Base-by-base conservation (phyloP, 2,797 vertebrate species). In the Dromococcyx pavoninus region DNA sequence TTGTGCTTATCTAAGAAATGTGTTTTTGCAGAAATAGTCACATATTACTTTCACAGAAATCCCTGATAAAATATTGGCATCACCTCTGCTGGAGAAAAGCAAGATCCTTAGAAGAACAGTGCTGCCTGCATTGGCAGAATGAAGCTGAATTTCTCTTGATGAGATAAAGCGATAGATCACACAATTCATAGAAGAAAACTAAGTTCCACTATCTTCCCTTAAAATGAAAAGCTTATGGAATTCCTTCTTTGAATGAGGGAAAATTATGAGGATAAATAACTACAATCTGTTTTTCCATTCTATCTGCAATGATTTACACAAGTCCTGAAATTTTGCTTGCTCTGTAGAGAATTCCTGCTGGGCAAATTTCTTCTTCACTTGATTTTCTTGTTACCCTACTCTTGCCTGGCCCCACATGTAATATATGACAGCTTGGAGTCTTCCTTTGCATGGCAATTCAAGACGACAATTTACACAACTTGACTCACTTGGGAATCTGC, bases 401-500 rank as follows among this genome's bases (percentile, higher is more conserved):
- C 23, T 85, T 57, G 46, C 56, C 39, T 43, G 23, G 66, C 56
- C 28, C 66, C 33, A 39, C 44, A 73, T 1, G 0, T 35, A 78
- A 46, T 37, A 69, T 71, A 44, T 4, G n/a, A 58, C 58, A 77
- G 15, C 25, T 62, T 46, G 65, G 51, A 89, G 61, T 64, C 39
- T 80, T 25, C 23, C 37, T 75, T 86, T 51, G 23, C 69, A 44
- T 73, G 48, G 62, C 73, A 95, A 25, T 43, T 66, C 41, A 75
- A 84, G 66, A 56, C 89, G 81, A 84, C 69, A 83, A 92, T 94
- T 95, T 83, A 76, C 62, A 81, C 72, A 86, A 70, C n/a, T 54
- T 78, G 3, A 33, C 48, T 91, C 32, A 69, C 43, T 73, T 48
- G 70, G 82, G 43, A 94, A 78, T 70, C 25, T 43, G 25, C 48